Conservation (phyloP, 2,113 vertebrate species). For the Cyanistes caeruleus region DNA sequence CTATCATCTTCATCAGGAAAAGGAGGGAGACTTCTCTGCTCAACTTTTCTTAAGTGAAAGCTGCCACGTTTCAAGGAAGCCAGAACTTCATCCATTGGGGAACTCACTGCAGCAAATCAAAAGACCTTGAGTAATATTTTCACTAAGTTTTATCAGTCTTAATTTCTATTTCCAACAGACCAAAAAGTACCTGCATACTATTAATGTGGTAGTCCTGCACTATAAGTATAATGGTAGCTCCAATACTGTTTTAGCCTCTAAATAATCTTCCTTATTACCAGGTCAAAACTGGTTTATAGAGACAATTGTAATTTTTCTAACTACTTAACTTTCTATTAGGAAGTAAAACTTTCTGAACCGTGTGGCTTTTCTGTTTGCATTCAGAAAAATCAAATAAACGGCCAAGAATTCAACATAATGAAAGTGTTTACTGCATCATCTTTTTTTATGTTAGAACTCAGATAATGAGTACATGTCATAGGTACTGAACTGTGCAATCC, state of each 20-base stretch:
- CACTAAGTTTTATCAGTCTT: neutral
- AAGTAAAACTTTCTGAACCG: neutral
- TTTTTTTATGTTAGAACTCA: neutral
- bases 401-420: neutral
- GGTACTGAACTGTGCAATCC: neutral
- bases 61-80: slow-evolving; percentile 95
- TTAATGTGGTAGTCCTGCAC: neutral
- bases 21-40: slow-evolving; percentile 90
- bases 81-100: slow-evolving; percentile 98
- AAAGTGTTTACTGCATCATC: neutral
- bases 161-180: neutral
- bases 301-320: neutral
- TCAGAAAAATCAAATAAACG: neutral
- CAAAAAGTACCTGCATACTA: neutral
- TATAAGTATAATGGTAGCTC: neutral
- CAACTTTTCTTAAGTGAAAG: slow-evolving; percentile 95
- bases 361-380: neutral
- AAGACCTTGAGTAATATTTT: slow-evolving; percentile 16
- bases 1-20: slow-evolving; percentile 92
- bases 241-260: neutral
- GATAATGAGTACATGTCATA: neutral
- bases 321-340: neutral
- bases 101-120: slow-evolving; percentile 84
- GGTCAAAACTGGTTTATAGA: neutral
- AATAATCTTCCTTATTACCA: neutral